phyloP scores from a whole-genome alignment of 2,113 vertebrate species.

The Python bivittatus region DNA sequence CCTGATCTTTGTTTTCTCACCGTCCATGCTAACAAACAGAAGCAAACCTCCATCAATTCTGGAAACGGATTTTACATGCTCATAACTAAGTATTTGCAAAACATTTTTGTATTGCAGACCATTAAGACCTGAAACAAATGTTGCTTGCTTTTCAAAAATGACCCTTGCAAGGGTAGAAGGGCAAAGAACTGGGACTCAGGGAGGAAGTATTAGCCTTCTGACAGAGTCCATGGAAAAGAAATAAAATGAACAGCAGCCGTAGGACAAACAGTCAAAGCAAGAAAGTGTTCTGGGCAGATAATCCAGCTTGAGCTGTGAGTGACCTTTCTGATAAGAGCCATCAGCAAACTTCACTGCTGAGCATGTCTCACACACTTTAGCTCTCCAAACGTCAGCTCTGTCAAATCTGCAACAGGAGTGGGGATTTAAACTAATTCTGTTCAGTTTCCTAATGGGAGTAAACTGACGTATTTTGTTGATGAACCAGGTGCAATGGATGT shows the following conservation, averaged over 20 bases:
- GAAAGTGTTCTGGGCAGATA: constrained; percentile 32
- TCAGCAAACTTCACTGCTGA: not conserved
- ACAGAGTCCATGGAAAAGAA: constrained; percentile 53
- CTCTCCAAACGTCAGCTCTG: not conserved
- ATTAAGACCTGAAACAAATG: constrained; percentile 63
- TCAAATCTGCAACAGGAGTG: no score
- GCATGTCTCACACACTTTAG: no score
- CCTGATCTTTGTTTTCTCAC: constrained; percentile 36
- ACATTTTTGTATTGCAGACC: constrained; percentile 47
- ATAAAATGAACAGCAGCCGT: constrained; percentile 42
- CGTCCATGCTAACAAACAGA: constrained; percentile 41
- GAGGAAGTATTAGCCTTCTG: constrained; percentile 54
- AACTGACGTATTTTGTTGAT: not conserved
- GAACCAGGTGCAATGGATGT: not conserved
- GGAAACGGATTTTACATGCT: constrained; percentile 59
- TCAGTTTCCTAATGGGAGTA: not conserved
- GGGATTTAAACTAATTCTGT: not conserved
- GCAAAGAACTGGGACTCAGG: constrained; percentile 48
- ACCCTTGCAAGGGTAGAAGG: constrained; percentile 36
- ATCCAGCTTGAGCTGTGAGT: not conserved
- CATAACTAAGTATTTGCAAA: constrained; percentile 61
- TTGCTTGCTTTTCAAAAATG: constrained; percentile 52
- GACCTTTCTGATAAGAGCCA: not conserved
- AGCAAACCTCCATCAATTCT: constrained; percentile 34
- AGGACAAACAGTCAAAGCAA: constrained; percentile 57